Base-by-base conservation (phyloP, 2,113 vertebrate genomes). In the Campylorhamphus procurvoides region DNA sequence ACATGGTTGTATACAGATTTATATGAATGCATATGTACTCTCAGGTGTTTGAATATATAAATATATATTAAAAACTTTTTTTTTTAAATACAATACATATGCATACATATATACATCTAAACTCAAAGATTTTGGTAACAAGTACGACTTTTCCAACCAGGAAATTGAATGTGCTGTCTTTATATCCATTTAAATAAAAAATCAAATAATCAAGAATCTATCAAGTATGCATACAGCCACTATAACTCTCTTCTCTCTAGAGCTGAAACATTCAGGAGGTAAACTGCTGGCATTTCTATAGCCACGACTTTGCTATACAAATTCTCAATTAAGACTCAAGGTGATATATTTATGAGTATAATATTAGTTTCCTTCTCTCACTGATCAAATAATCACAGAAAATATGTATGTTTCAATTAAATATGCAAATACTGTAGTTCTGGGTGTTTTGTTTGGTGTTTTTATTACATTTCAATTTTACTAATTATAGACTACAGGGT, bases 381-480 rank as follows among this genome's bases (percentile, higher is more conserved):
- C 62, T 89, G 63, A 84, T 87, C 58, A 81, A 81, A 66, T 64
- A 80, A 28, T 81, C 15, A 42, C 18, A 47, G 27, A 82, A 88
- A 94, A 78, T 69, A 74, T n/a, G 22, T 16, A 19, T 29, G 12
- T 9, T 82, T 33, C 37, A 83, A 94, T 94, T 73, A 84, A 83
- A 56, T 47, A 93, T 86, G 76, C 14, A 91, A 92, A 89, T 86
- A 24, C 9, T 75, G 7, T 66, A 52, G 28, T 37, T 71, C 7
- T 35, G 16, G 20, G 68, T 23, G 25, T 7, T 74, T 92, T 35
- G 22, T 7, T 49, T 68, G 19, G 2, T 31, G 1, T 16, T 58
- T 87, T 92, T 50, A 91, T 87, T 67, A 47, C 7, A 42, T 84
- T 76, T 90, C 93, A 25, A 55, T 84, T 68, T 37, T 73, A 52